Evolutionary conservation across 2,888 invertebrate genomes (phyloP).

Genomic region (Drosophila nr. perissopoda): DNA sequence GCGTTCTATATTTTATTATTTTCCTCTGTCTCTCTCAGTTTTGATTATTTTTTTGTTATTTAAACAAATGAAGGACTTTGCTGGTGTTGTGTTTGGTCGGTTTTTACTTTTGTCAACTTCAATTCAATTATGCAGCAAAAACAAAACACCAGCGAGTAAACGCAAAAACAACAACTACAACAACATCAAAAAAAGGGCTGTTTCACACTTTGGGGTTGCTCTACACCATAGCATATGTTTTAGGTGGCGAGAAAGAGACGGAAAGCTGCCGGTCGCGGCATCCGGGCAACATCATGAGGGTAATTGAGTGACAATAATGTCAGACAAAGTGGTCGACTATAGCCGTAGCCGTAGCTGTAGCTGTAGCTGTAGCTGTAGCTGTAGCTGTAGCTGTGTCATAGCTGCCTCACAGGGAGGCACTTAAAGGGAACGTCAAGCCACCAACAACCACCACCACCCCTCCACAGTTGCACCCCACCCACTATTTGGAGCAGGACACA

Average conservation of each 20-base stretch:
- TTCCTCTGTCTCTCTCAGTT: neutral
- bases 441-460: neutral
- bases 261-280: constrained; percentile 36
- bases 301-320: constrained; percentile 85
- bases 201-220: constrained; percentile 69
- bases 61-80: constrained; percentile 67
- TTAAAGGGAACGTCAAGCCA: constrained; percentile 44
- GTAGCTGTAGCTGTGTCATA: constrained; percentile 6
- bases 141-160: constrained; percentile 27
- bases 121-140: constrained; percentile 82
- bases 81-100: constrained; percentile 41
- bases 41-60: constrained; percentile 37
- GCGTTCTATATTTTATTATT: constrained; percentile 7
- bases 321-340: constrained; percentile 71
- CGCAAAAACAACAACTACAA: constrained; percentile 4
- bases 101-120: constrained; percentile 80
- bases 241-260: constrained; percentile 35
- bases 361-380: constrained; percentile 21
- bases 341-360: constrained; percentile 23
- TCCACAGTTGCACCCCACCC: neutral
- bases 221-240: constrained; percentile 3
- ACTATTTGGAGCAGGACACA: constrained; percentile 37
- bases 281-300: constrained; percentile 81
- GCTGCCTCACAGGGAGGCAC: constrained; percentile 54
- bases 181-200: constrained; percentile 52